These are phyloP conservation scores for Napeogenes sylphis DNA, from an alignment of 2,888 invertebrate genomes.

Conservation along the genomic window DNA sequence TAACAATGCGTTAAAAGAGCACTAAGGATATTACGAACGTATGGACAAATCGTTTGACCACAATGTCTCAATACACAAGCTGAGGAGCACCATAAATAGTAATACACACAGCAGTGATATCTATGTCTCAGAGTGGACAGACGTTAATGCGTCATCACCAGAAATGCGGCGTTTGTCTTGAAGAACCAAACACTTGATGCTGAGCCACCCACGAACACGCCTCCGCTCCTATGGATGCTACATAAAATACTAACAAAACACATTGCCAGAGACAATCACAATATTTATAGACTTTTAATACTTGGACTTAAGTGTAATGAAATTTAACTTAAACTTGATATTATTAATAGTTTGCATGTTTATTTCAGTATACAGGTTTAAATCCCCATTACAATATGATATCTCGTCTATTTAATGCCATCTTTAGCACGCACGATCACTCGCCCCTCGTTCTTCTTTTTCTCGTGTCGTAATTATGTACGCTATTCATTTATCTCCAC, in stretches of 20 bases:
- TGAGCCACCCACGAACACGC: conserved; percentile 46
- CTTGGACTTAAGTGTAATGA: too few species aligned
- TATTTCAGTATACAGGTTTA: not conserved
- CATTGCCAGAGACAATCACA: not conserved
- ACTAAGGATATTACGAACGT: conserved; percentile 27
- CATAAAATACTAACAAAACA: conserved; percentile 13
- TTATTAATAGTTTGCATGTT: not conserved
- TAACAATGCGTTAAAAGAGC: conserved; percentile 26
- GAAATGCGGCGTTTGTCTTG: conserved; percentile 48
- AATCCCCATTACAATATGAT: not conserved
- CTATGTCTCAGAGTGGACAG: conserved; percentile 33
- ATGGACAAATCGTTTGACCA: conserved; percentile 39
- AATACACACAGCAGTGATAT: conserved; percentile 38
- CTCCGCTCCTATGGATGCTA: conserved; percentile 39
- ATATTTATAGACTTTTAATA: too few species aligned
- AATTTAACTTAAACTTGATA: not conserved
- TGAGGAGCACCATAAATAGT: conserved; percentile 60
- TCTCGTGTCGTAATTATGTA: conserved; percentile 18
- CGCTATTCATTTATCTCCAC: conserved; percentile 10
- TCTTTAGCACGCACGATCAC: conserved; percentile 1
- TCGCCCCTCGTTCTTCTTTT: conserved; percentile 6
- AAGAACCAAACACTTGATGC: conserved; percentile 52
- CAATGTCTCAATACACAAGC: conserved; percentile 30
- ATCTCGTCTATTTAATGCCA: conserved; percentile 1
- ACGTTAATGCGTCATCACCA: conserved; percentile 55